Evolutionary conservation across 2,888 invertebrate genomes (phyloP).

Genomic region (Acleris literana): DNA sequence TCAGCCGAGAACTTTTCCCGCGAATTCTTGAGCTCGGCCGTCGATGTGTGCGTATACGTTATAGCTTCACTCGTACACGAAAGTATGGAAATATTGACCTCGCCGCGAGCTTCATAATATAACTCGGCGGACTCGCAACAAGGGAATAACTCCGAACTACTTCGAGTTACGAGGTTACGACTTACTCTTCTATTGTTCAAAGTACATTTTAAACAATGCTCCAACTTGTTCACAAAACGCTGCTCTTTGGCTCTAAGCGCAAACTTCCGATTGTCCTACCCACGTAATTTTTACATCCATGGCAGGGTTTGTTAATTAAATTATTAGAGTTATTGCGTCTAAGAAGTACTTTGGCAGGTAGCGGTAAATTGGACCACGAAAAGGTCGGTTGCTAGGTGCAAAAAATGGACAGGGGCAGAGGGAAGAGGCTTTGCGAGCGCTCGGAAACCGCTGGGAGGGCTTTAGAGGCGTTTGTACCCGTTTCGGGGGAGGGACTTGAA

Average conservation of each 20-base stretch:
- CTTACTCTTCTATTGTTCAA: constrained; percentile 21
- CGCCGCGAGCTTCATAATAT: constrained; percentile 3
- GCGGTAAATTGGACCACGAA: constrained; percentile 12
- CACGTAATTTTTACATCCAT: constrained; percentile 4
- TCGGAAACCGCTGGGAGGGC: constrained; percentile 1
- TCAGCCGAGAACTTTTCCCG: constrained; percentile 18
- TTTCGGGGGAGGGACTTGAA: constrained; percentile 9
- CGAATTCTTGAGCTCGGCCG: constrained; percentile 15
- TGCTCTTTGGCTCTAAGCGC: constrained; percentile 1
- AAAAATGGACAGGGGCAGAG: not conserved
- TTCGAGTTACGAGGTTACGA: constrained; percentile 9
- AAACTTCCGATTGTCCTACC: not conserved
- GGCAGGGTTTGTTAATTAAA: constrained; percentile 12
- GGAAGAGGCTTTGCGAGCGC: constrained; percentile 6
- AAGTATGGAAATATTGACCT: constrained; percentile 33
- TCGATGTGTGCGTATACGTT: constrained; percentile 12
- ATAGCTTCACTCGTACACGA: constrained; percentile 3
- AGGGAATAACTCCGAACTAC: constrained; percentile 18
- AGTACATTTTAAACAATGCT: constrained; percentile 20
- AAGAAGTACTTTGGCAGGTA: constrained; percentile 15
- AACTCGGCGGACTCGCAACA: constrained; percentile 14
- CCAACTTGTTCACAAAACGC: constrained; percentile 11
- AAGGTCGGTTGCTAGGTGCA: constrained; percentile 2
- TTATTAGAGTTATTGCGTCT: constrained; percentile 10
- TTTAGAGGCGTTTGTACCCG: constrained; percentile 14